These are phyloP conservation scores for Acronicta psi DNA, from an alignment of 2,888 invertebrate genomes.

Conservation along the genomic window DNA sequence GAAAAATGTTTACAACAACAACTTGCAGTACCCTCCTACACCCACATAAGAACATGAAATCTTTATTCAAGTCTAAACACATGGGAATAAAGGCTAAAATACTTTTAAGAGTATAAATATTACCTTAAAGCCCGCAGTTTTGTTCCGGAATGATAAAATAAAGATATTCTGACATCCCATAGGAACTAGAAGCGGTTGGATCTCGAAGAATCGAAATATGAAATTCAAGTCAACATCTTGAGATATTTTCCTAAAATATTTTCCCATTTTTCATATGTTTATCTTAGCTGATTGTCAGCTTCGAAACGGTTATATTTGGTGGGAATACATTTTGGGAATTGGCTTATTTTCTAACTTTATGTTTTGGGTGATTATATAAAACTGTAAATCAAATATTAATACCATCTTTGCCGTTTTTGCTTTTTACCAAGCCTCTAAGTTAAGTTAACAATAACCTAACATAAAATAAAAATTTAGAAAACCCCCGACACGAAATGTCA, in stretches of 20 bases:
- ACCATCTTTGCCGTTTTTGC: too few relatives aligned
- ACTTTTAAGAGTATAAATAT: constrained; percentile 33
- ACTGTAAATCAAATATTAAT: too few relatives aligned
- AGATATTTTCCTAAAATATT: constrained; percentile 47
- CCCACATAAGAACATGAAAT: not conserved
- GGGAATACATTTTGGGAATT: constrained; percentile 8
- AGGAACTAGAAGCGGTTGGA: constrained; percentile 30
- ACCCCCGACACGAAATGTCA: too few relatives aligned
- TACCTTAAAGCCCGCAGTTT: constrained; percentile 24
- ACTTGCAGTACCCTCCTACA: not conserved
- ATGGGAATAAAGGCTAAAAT: constrained; percentile 11
- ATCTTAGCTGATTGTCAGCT: constrained; percentile 49
- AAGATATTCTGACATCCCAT: constrained; percentile 45
- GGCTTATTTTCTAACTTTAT: not conserved
- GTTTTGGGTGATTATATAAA: not conserved
- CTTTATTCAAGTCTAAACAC: not conserved
- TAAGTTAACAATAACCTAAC: too few relatives aligned
- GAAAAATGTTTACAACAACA: too few relatives aligned
- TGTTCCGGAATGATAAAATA: constrained; percentile 41
- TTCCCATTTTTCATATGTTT: constrained; percentile 51
- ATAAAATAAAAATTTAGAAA: too few relatives aligned
- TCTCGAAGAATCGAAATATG: constrained; percentile 51
- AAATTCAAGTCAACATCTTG: constrained; percentile 53
- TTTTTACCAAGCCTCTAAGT: too few relatives aligned
- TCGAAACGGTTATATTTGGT: constrained; percentile 26